These are phyloP conservation scores for Esox masquinongy DNA, from an alignment of 2,797 vertebrate genomes.

Conservation along the genomic window DNA sequence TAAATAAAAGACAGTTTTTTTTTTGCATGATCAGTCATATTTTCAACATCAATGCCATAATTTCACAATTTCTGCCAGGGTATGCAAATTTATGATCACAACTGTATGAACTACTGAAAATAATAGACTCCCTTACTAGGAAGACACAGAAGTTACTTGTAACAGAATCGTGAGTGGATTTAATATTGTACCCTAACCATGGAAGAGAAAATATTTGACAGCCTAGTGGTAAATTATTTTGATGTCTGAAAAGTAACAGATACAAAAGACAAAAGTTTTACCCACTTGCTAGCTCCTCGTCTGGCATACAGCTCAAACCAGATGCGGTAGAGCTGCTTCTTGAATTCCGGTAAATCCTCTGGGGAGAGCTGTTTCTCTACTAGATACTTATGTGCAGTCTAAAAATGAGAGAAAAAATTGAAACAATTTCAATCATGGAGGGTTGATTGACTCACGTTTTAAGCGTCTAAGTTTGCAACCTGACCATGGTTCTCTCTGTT, in stretches of 20 bases:
- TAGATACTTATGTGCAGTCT: constrained; percentile 81
- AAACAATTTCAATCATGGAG: constrained; percentile 3
- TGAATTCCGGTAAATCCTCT: constrained; percentile 65
- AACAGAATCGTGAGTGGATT: background rate
- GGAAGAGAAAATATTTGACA: background rate
- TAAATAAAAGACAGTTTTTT: too few species aligned
- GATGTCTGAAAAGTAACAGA: constrained; percentile 23
- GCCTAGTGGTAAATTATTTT: background rate
- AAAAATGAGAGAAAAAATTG: constrained; percentile 21
- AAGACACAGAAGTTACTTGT: background rate
- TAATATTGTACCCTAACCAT: background rate
- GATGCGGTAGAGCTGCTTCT: constrained; percentile 79
- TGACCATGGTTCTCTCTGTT: background rate
- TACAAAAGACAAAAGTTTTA: constrained; percentile 27
- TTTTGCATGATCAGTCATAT: too few species aligned
- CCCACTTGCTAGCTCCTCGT: constrained; percentile 78
- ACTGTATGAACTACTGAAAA: background rate
- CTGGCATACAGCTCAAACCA: constrained; percentile 83
- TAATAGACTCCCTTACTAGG: background rate
- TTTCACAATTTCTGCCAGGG: too few species aligned
- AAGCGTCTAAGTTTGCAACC: background rate
- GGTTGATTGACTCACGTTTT: background rate
- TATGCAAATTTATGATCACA: too few species aligned
- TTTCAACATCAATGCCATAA: too few species aligned
- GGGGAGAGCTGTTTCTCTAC: constrained; percentile 77